These are phyloP conservation scores for Ditula angustiorana DNA, from an alignment of 2,888 invertebrate genomes.

Conservation along the genomic window DNA sequence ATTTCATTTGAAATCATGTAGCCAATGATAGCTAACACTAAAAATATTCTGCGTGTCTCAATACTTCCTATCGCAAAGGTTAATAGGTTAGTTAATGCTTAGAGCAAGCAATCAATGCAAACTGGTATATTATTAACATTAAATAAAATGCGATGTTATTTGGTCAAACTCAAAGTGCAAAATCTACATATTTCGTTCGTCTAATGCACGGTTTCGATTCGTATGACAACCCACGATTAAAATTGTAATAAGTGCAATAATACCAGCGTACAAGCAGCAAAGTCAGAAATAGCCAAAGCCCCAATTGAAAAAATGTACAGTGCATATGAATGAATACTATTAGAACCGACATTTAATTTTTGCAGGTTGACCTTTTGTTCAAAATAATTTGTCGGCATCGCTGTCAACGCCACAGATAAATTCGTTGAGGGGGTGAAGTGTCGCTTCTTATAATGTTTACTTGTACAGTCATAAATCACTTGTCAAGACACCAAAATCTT, in stretches of 20 bases:
- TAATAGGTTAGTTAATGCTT: conserved; percentile 34
- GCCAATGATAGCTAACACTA: too few relatives aligned
- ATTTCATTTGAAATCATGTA: too few relatives aligned
- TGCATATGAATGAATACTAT: not conserved
- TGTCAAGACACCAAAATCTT: too few relatives aligned
- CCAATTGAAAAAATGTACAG: not conserved
- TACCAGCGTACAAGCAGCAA: not conserved
- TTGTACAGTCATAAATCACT: too few relatives aligned
- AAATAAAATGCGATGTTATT: conserved; percentile 6
- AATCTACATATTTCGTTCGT: not conserved
- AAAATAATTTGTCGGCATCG: too few relatives aligned
- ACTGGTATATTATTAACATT: not conserved
- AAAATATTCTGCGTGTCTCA: not conserved
- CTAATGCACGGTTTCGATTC: not conserved
- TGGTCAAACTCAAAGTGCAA: conserved; percentile 14
- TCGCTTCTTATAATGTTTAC: too few relatives aligned
- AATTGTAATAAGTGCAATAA: not conserved
- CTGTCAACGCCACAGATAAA: too few relatives aligned
- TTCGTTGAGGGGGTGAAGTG: too few relatives aligned
- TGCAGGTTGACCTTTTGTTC: too few relatives aligned
- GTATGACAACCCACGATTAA: not conserved
- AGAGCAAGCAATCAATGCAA: conserved; percentile 27
- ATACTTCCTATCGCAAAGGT: not conserved
- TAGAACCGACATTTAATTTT: too few relatives aligned
- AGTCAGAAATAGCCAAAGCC: not conserved